Base-by-base conservation (phyloP, 1,140 invertebrate genomes). In the Berghia stephanieae region DNA sequence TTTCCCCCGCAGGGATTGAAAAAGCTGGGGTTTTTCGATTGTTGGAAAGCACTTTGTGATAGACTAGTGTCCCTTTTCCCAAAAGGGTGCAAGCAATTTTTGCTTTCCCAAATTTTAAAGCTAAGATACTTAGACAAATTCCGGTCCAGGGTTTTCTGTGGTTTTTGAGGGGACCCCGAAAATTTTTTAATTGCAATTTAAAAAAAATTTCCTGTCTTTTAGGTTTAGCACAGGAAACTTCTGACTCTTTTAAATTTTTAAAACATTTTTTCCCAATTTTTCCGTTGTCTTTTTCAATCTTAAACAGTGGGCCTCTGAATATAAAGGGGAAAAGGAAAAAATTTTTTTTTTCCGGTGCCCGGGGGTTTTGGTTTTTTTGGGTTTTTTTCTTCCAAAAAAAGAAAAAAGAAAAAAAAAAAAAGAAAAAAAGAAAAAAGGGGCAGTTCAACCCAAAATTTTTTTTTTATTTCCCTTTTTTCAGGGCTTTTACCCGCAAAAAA, bases 331-430 rank as follows among this genome's bases (percentile, higher is more conserved):
- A 8, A n/a, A n/a, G n/a, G n/a, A n/a, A n/a, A n/a, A n/a, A n/a
- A n/a, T n/a, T n/a, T n/a, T n/a, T n/a, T n/a, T n/a, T n/a, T n/a
- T n/a, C n/a, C n/a, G n/a, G n/a, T n/a, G n/a, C n/a, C n/a, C n/a
- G n/a, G n/a, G n/a, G 3, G 16, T 16, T 27, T 24, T 34, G n/a
- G 40, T 46, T 44, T 24, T 21, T n/a, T 18, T 27, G n/a, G 43
- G 13, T n/a, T 31, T n/a, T n/a, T n/a, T n/a, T n/a, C n/a, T n/a
- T n/a, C n/a, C 10, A 49, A 49, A n/a, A n/a, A n/a, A n/a, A n/a
- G n/a, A n/a, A n/a, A n/a, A n/a, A n/a, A n/a, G n/a, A n/a, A 24
- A 49, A 31, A 6, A 71, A 71, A 49, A 71, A 71, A 24, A 71
- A 71, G 27, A 71, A 71, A 27, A 71, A 49, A 36, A 3, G 31